These are phyloP conservation scores for Craniophora ligustri DNA, from an alignment of 2,888 invertebrate genomes.

Conservation along the genomic window DNA sequence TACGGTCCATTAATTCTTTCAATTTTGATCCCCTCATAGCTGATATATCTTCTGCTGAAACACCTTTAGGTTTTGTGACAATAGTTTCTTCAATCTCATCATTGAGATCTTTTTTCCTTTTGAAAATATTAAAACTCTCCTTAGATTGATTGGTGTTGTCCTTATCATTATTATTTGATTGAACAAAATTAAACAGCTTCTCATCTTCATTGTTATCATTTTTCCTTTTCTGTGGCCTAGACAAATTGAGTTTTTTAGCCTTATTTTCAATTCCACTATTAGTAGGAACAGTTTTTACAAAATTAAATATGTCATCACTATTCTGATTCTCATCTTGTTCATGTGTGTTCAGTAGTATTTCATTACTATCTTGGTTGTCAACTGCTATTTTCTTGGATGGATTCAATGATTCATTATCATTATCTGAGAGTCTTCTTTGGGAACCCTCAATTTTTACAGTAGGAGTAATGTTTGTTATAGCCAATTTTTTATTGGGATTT, in stretches of 20 bases:
- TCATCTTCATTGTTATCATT: constrained; percentile 70
- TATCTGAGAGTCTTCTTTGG: constrained; percentile 67
- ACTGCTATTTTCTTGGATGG: constrained; percentile 72
- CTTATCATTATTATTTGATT: constrained; percentile 55
- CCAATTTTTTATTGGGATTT: constrained; percentile 72
- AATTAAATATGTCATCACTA: constrained; percentile 74
- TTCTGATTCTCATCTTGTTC: constrained; percentile 18
- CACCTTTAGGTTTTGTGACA: constrained; percentile 37
- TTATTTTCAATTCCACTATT: constrained; percentile 46
- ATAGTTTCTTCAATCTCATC: constrained; percentile 30
- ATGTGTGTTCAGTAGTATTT: constrained; percentile 1
- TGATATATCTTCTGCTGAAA: constrained; percentile 63
- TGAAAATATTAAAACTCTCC: constrained; percentile 52
- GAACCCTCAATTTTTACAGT: constrained; percentile 52
- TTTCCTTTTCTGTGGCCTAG: constrained; percentile 76
- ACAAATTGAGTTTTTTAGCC: constrained; percentile 71
- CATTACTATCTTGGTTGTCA: constrained; percentile 58
- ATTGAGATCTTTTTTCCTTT: constrained; percentile 38
- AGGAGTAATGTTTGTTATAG: constrained; percentile 48
- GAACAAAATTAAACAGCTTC: constrained; percentile 80
- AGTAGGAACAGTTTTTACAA: constrained; percentile 61
- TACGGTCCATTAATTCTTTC: constrained; percentile 72
- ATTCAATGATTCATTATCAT: constrained; percentile 52
- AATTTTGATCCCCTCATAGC: constrained; percentile 77
- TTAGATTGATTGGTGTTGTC: constrained; percentile 45